A percentile compares a stretch with the other conserved stretches of the same genome.
phyloP scores from a whole-genome alignment of 2,888 invertebrate species.

The Hydrotaea cyrtoneurina region DNA sequence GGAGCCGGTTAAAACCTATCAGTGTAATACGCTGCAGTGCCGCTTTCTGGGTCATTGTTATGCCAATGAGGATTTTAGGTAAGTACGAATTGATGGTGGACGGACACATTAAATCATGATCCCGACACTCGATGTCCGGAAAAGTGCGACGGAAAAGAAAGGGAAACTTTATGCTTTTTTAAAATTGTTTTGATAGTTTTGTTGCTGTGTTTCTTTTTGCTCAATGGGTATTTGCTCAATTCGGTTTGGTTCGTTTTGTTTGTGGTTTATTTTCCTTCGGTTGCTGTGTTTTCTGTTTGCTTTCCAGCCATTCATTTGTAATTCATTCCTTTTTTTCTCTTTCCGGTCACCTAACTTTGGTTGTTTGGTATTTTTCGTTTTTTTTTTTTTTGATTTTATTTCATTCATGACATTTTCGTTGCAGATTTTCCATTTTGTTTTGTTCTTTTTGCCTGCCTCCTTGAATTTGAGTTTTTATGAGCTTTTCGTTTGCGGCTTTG shows the following conservation, averaged over 20 bases:
- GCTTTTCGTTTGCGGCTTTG: slow-evolving; percentile 1
- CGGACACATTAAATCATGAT: no score
- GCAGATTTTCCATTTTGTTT: neutral
- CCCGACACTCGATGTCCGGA: no score
- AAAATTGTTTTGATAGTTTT: neutral
- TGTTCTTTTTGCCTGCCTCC: neutral
- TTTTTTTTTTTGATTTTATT: neutral
- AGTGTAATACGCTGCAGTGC: slow-evolving; percentile 91
- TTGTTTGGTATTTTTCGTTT: slow-evolving; percentile 24
- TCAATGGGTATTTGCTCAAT: neutral
- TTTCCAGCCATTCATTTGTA: slow-evolving; percentile 27
- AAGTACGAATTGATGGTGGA: slow-evolving; percentile 79
- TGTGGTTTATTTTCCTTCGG: neutral
- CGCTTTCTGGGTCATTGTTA: slow-evolving; percentile 93
- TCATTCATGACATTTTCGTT: neutral
- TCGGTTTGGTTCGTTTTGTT: neutral
- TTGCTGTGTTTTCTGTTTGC: neutral
- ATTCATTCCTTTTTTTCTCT: slow-evolving; percentile 20
- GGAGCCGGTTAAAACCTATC: slow-evolving; percentile 83
- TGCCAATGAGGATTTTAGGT: slow-evolving; percentile 87
- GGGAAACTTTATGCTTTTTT: neutral
- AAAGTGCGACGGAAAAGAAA: neutral
- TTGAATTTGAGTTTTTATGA: neutral
- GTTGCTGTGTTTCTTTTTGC: neutral
- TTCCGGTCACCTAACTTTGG: slow-evolving; percentile 39